These are phyloP conservation scores for Troides helena DNA, from an alignment of 2,888 invertebrate species.

Conservation along the genomic window DNA sequence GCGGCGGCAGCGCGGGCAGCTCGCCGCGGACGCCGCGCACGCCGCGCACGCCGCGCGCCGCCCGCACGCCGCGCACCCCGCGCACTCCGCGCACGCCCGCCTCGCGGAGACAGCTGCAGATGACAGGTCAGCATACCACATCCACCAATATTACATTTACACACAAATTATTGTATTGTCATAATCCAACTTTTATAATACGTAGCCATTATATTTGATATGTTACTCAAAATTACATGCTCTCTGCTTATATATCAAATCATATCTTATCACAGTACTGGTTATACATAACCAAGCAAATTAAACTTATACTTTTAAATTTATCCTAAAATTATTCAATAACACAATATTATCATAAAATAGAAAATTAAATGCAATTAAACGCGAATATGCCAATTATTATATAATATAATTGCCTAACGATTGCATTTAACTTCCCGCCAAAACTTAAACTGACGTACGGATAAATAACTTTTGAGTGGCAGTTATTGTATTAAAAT, in stretches of 20 bases:
- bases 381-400: neutral
- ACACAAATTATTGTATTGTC: neutral
- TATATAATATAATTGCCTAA: neutral
- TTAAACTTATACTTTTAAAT: neutral
- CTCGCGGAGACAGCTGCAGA: constrained; percentile 75
- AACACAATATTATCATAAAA: neutral
- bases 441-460: neutral
- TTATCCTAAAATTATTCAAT: neutral
- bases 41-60: constrained; percentile 55
- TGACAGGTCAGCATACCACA: constrained; percentile 68
- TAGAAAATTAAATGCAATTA: neutral
- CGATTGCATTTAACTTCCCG: neutral
- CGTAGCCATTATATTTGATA: too few relatives aligned
- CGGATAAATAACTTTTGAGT: neutral
- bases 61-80: constrained; percentile 70
- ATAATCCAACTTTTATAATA: neutral
- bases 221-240: too few relatives aligned
- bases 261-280: neutral
- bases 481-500: too few relatives aligned
- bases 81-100: constrained; percentile 72
- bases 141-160: neutral
- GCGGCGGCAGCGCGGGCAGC: constrained; percentile 48
- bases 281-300: neutral
- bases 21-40: constrained; percentile 58
- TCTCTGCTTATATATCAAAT: neutral